phyloP scores from a whole-genome alignment of 2,797 vertebrate genomes.

The Selene dorsalis region DNA sequence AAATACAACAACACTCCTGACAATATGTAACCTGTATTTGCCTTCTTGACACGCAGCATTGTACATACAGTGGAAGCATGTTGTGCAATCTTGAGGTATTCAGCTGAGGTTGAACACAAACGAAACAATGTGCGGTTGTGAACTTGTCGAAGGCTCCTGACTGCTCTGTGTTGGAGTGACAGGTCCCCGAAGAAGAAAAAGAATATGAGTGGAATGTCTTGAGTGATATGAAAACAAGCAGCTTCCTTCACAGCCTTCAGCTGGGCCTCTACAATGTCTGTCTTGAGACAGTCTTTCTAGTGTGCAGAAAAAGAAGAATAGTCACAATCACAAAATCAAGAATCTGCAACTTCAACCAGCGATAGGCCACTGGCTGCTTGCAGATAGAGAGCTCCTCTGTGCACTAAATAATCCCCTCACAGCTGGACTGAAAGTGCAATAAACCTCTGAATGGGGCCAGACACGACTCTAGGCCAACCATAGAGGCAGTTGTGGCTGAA shows the following conservation, averaged over 20 bases:
- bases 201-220: conserved; percentile 70
- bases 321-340: conserved; percentile 48
- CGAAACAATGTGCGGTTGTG: conserved; percentile 63
- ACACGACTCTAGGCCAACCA: conserved; percentile 34
- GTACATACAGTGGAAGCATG: conserved; percentile 39
- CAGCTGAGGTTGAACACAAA: conserved; percentile 47
- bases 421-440: conserved; percentile 64
- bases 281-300: conserved; percentile 63
- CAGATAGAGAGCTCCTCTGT: conserved; percentile 63
- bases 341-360: conserved; percentile 43
- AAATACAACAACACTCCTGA: conserved; percentile 41
- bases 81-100: conserved; percentile 64
- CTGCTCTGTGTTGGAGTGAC: conserved; percentile 43
- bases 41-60: conserved; percentile 51
- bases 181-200: conserved; percentile 56
- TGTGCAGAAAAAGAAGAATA: conserved; percentile 24
- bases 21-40: conserved; percentile 37
- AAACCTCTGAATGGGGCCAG: conserved; percentile 52
- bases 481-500: conserved; percentile 49
- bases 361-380: conserved; percentile 35
- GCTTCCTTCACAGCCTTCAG: conserved; percentile 62
- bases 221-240: conserved; percentile 67
- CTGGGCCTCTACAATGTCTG: conserved; percentile 54
- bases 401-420: conserved; percentile 66
- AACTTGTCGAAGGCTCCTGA: conserved; percentile 51